Percentiles rank a stretch among this genome's conserved stretches.
Evolutionary conservation across 2,797 vertebrate genomes (phyloP).

Genomic region (Poecile montanus): DNA sequence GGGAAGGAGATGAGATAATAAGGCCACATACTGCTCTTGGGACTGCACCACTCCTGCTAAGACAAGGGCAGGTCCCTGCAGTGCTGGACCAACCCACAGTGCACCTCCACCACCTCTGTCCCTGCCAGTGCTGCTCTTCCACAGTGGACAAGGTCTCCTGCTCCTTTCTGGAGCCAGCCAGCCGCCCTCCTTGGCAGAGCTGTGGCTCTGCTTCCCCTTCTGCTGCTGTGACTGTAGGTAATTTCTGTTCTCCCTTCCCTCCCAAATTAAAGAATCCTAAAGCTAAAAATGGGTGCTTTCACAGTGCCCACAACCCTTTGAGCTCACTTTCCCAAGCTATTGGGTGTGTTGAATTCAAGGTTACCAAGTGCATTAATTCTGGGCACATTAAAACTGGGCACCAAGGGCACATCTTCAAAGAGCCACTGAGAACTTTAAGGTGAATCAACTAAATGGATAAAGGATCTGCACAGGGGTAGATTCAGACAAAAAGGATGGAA

Average conservation of each 20-base stretch:
- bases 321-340: slow-evolving; percentile 45
- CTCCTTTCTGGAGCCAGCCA: background rate
- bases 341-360: slow-evolving; percentile 16
- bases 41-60: background rate
- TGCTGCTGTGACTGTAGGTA: background rate
- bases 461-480: background rate
- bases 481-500: slow-evolving; percentile 20
- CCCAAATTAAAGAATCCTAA: background rate
- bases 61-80: background rate
- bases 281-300: background rate
- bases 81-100: background rate
- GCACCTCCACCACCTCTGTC: background rate
- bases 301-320: slow-evolving; percentile 24
- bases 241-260: background rate
- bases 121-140: background rate
- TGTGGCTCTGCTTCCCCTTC: background rate
- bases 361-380: slow-evolving; percentile 6
- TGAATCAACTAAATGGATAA: slow-evolving; percentile 3
- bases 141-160: background rate
- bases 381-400: background rate
- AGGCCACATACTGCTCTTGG: background rate
- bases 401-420: background rate
- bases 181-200: background rate
- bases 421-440: background rate
- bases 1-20: background rate